phyloP scores from a whole-genome alignment of 2,888 invertebrate species.

The Theristus sp. region DNA sequence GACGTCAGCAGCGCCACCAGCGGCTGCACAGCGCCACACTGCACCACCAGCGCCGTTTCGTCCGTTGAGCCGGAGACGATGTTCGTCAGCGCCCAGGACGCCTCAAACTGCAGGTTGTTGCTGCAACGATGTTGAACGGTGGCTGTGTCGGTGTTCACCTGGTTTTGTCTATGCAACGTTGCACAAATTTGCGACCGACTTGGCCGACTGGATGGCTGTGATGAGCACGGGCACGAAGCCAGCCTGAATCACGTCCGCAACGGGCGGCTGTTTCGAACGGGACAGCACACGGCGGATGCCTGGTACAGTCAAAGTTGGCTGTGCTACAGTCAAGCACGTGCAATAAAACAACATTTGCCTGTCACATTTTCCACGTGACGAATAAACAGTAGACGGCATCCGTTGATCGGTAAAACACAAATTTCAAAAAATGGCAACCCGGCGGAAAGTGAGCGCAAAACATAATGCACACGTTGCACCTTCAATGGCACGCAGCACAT shows the following conservation, averaged over 20 bases:
- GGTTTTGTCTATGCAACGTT: neutral
- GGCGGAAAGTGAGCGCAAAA: too few species aligned
- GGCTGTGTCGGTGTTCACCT: neutral
- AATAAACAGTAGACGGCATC: too few species aligned
- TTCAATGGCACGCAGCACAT: neutral
- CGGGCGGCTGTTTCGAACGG: constrained; percentile 71
- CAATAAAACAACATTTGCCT: too few species aligned
- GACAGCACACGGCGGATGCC: constrained; percentile 57
- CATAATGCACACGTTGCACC: too few species aligned
- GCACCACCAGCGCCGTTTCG: constrained; percentile 69
- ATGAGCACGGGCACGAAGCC: constrained; percentile 68
- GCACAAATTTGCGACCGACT: neutral
- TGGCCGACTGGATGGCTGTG: constrained; percentile 41
- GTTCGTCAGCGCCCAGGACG: constrained; percentile 85
- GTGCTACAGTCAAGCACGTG: too few species aligned
- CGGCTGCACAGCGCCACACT: constrained; percentile 63
- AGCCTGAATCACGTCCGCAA: constrained; percentile 58
- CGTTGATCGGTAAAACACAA: too few species aligned
- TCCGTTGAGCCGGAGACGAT: constrained; percentile 82
- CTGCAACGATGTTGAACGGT: constrained; percentile 11
- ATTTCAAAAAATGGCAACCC: too few species aligned
- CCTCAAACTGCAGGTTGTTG: constrained; percentile 55
- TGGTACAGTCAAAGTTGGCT: constrained; percentile 14
- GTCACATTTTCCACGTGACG: too few species aligned
- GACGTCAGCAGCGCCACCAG: constrained; percentile 49